Base-by-base conservation (phyloP, 1,140 invertebrate species). In the Galleria mellonella region DNA sequence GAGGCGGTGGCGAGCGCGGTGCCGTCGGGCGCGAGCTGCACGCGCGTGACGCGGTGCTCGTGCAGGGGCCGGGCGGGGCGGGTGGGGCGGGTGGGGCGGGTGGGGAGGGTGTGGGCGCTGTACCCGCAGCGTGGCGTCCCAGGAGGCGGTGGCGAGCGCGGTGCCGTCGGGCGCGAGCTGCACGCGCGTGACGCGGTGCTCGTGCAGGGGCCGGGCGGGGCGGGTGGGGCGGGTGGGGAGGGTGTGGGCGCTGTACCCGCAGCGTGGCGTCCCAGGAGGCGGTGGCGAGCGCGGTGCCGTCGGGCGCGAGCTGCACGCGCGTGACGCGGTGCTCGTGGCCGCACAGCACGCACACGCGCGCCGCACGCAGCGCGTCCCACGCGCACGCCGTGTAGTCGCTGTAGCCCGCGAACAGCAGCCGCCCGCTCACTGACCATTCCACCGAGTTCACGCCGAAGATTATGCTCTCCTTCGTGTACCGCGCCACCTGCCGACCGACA, bases 371-470 rank as follows among this genome's bases (percentile, higher is more conserved):
- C 10, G 97, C 96, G 87, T 99, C 98, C 98, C 98, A 99, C 9
- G 98, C 93, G 87, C 99, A 97, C 13, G 99, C 95, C 11, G 97
- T 98, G 82, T 99, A 98, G 87, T 99, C 98, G 85, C 98, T 98
- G 88, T 99, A 99, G 37, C 98, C 98, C 53, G 97, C 97, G 88
- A 99, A 99, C 54, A 99, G 88, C 39, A 99, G 87, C 9, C 98
- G 93, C 13, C 97, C 97, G 83, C 97, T 99, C 12, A 98, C 91
- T 45, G 97, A 98, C 75, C 99, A 96, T 85, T 99, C 98, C 29
- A 99, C 97, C 5, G 96, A 94, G 87, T 99, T 99, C 4, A 98
- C 97, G 23, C 96, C 98, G 89, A 99, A 99, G 68, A 99, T 95
- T 59, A 99, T 96, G 81, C 96, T 98, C 71, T 99, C 97, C 87